These are phyloP conservation scores for Stenichneumon culpator DNA, from an alignment of 2,888 invertebrate species.

Conservation along the genomic window DNA sequence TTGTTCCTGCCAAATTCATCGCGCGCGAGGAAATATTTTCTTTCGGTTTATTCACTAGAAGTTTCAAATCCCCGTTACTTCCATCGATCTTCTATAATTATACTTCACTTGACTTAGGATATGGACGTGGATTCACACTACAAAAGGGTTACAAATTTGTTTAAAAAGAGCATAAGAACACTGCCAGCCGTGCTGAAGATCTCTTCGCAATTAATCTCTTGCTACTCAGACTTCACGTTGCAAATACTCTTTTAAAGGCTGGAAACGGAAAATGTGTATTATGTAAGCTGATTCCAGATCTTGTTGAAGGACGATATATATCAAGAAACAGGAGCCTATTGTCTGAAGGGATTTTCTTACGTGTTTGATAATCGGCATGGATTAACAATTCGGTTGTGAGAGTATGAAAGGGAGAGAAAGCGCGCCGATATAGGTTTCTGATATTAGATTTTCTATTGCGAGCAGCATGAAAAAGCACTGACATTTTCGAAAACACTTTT, in stretches of 20 bases:
- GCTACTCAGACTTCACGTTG: constrained; percentile 1
- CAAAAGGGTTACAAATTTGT: constrained; percentile 11
- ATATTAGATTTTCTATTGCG: constrained; percentile 47
- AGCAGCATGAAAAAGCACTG: constrained; percentile 14
- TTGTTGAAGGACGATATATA: background rate
- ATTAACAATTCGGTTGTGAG: background rate
- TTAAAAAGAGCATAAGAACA: constrained; percentile 55
- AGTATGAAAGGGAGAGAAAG: background rate
- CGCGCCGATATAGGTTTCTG: constrained; percentile 35
- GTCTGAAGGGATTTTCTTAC: background rate
- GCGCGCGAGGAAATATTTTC: constrained; percentile 1
- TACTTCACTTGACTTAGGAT: background rate
- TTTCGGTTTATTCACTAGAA: background rate
- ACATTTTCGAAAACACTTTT: background rate
- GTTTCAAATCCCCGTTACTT: constrained; percentile 8
- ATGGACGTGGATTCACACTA: no score
- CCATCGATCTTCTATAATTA: background rate
- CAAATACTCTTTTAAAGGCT: constrained; percentile 2
- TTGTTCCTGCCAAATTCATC: constrained; percentile 9
- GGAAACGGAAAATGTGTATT: background rate
- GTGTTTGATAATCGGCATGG: background rate
- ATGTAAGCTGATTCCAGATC: background rate
- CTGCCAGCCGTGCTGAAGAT: constrained; percentile 65
- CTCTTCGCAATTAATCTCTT: constrained; percentile 49
- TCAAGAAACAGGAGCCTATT: background rate